Evolutionary conservation across 2,888 invertebrate genomes (phyloP), one percentile per base, ranked within the genome.

Genomic region (Mycalesis mineus): DNA sequence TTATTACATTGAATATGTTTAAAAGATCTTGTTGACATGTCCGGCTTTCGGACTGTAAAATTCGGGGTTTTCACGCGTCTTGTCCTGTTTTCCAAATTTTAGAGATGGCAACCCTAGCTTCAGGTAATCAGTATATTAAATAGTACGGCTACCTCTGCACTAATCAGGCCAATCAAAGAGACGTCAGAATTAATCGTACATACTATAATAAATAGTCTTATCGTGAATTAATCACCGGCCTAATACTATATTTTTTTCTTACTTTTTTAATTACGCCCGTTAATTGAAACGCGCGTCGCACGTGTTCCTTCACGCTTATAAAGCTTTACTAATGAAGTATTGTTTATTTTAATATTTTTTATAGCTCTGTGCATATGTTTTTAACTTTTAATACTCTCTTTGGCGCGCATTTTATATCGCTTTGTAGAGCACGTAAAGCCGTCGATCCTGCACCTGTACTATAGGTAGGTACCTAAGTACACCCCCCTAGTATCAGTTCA

Each of bases 181-280:
- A 78, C 77, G 66, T 69, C 61, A 57, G 78, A 84, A 82, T 82
- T 84, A 87, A 85, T 85, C 80, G 79, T 80, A 79, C 73, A 74
- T 66, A 75, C 73, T 78, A 78, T 79, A 82, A 78, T 85, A 84
- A 84, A 84, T 82, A 80, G 67, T 74, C 74, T 84, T 85, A 88
- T 87, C 87, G 83, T 82, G 84, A 84, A 85, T 84, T 84, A 85
- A 85, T 84, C 82, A 80, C 67, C 71, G 70, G 72, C 72, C 77
- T 81, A 84, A 81, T 79, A 82, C 79, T 73, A 77, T 80, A 78
- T 77, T 81, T 83, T 78, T 83, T 77, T 71, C 73, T 74, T 75
- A 76, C 78, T 75, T 83, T 86, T 80, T 88, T 87, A 87, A 88
- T 88, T 88, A 85, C 77, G 73, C 72, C 77, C 75, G 82, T 85